A percentile compares a stretch with the other conserved stretches of the same genome.
These are phyloP conservation scores for Lithophane ornitopus DNA, from an alignment of 2,888 invertebrate genomes.

Conservation along the genomic window DNA sequence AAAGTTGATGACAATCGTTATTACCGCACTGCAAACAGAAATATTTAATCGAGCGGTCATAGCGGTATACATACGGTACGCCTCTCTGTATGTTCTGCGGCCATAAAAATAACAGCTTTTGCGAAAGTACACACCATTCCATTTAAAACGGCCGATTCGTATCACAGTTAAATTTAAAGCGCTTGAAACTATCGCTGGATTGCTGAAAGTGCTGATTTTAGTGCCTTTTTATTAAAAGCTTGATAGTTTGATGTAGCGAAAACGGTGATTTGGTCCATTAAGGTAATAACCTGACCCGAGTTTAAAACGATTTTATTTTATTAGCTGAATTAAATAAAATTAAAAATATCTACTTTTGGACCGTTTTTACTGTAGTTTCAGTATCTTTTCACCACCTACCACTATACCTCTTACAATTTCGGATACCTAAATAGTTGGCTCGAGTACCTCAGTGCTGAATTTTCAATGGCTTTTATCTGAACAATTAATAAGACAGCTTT, in stretches of 20 bases:
- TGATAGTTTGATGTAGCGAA: slow-evolving; percentile 17
- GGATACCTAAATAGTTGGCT: neutral
- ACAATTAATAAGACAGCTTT: neutral
- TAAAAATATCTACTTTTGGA: neutral
- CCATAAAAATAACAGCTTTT: slow-evolving; percentile 61
- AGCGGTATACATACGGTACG: slow-evolving; percentile 1
- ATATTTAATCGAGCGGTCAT: slow-evolving; percentile 47
- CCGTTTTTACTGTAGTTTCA: neutral
- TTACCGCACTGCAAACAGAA: slow-evolving; percentile 38
- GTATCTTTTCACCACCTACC: neutral
- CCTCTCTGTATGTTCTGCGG: slow-evolving; percentile 44
- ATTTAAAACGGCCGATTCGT: slow-evolving; percentile 49
- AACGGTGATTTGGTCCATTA: slow-evolving; percentile 4
- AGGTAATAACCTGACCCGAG: slow-evolving; percentile 12
- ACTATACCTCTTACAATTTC: neutral
- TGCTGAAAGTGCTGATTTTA: slow-evolving; percentile 44
- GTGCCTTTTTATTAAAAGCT: slow-evolving; percentile 51
- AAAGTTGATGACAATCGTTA: slow-evolving; percentile 51
- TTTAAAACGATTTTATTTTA: slow-evolving; percentile 7
- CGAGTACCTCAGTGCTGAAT: neutral
- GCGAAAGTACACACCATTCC: slow-evolving; percentile 45
- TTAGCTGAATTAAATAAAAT: neutral
- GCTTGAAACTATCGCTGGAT: slow-evolving; percentile 44
- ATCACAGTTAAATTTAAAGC: slow-evolving; percentile 53
- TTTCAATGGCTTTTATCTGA: neutral